These are phyloP conservation scores for Melanostoma scalare DNA, from an alignment of 2,888 invertebrate species.

Conservation along the genomic window DNA sequence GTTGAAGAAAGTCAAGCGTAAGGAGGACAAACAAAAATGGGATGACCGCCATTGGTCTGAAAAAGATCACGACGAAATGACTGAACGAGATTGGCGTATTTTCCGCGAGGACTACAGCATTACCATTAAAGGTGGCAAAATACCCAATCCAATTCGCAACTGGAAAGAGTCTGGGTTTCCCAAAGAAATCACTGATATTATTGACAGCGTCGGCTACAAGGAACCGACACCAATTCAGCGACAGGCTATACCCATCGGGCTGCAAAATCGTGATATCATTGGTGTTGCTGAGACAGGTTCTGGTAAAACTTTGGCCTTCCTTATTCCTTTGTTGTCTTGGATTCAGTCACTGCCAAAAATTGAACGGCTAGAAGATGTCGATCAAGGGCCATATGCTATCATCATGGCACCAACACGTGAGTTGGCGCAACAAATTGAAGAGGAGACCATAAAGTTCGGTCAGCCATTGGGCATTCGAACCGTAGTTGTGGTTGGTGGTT, in stretches of 20 bases:
- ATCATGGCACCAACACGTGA: constrained; percentile 99
- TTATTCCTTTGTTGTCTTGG: constrained; percentile 98
- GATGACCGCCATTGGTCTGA: constrained; percentile 99
- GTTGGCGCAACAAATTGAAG: constrained; percentile 99
- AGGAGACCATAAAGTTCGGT: constrained; percentile 99
- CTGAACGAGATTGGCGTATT: constrained; percentile 99
- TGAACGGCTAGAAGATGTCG: constrained; percentile 93
- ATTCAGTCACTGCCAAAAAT: constrained; percentile 98
- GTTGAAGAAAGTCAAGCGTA: constrained; percentile 94
- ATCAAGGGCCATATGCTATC: constrained; percentile 99
- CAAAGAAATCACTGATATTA: constrained; percentile 94
- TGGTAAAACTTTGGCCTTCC: constrained; percentile 99
- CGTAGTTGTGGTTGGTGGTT: constrained; percentile 98
- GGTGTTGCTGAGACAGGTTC: constrained; percentile 99
- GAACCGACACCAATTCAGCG: constrained; percentile 99
- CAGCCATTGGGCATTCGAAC: constrained; percentile 95
- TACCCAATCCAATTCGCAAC: constrained; percentile 96
- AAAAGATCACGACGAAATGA: constrained; percentile 97
- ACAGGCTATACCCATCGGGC: constrained; percentile 99
- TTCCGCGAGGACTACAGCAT: constrained; percentile 99
- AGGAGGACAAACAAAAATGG: constrained; percentile 99
- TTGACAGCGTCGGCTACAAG: constrained; percentile 96
- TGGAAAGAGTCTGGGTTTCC: constrained; percentile 98
- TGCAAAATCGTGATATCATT: constrained; percentile 97
- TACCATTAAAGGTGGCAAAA: constrained; percentile 97